phyloP scores from a whole-genome alignment of 2,113 vertebrate species.

The Erythrocercus mccallii region DNA sequence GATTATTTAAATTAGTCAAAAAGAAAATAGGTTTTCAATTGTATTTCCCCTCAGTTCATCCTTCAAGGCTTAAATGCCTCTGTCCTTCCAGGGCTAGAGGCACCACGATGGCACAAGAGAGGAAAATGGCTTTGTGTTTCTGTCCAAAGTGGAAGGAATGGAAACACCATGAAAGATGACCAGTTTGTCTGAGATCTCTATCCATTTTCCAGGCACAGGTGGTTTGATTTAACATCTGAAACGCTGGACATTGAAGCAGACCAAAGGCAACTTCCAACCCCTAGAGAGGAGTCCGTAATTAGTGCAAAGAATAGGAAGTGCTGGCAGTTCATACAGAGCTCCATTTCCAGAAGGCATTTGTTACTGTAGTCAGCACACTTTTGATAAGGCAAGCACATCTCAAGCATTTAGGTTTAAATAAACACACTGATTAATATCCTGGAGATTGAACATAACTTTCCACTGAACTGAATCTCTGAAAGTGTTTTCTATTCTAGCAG shows the following conservation, averaged over 20 bases:
- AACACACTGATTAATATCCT: conserved; percentile 13
- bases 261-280: neutral
- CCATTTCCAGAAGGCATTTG: neutral
- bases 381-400: conserved; percentile 15
- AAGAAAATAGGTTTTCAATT: neutral
- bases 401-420: conserved; percentile 20
- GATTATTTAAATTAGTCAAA: neutral
- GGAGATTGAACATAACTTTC: neutral
- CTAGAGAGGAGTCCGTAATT: neutral
- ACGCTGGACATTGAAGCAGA: neutral
- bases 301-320: neutral
- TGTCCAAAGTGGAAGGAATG: neutral
- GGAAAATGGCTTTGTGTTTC: neutral
- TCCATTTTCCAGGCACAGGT: conserved; percentile 21
- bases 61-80: neutral
- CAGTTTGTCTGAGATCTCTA: conserved; percentile 25
- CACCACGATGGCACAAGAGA: neutral
- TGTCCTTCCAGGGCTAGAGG: neutral
- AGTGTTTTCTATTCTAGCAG: neutral
- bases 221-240: conserved; percentile 44
- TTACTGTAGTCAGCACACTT: neutral
- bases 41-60: neutral
- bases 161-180: conserved; percentile 18
- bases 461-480: neutral
- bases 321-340: neutral